phyloP scores from a whole-genome alignment of 2,888 invertebrate species.

The Meteorus cinctellus region DNA sequence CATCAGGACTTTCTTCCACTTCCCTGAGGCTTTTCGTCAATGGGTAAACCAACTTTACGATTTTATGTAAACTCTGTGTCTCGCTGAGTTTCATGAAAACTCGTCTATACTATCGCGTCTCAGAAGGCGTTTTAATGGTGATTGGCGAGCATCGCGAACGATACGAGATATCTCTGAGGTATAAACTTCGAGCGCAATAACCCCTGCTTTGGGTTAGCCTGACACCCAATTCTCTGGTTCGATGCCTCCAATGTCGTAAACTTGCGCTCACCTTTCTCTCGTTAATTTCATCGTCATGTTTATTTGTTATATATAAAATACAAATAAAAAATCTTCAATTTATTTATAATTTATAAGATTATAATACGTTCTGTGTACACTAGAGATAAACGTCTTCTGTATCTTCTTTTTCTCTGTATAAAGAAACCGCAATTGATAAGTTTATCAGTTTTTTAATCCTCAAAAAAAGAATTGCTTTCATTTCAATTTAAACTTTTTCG shows the following conservation, averaged over 20 bases:
- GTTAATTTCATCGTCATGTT: conserved; percentile 28
- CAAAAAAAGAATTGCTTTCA: too few species aligned
- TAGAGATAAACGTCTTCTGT: background rate
- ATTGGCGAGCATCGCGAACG: conserved; percentile 64
- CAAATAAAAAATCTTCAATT: conserved; percentile 9
- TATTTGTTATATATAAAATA: conserved; percentile 26
- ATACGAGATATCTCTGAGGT: conserved; percentile 57
- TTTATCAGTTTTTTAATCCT: too few species aligned
- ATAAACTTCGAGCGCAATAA: conserved; percentile 54
- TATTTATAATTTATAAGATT: background rate
- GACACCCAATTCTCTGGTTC: conserved; percentile 66
- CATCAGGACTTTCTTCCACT: conserved; percentile 32
- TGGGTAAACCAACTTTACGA: conserved; percentile 69
- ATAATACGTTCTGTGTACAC: background rate
- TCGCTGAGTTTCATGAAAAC: conserved; percentile 51
- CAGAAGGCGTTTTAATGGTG: conserved; percentile 68
- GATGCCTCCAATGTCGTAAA: conserved; percentile 56
- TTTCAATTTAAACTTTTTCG: too few species aligned
- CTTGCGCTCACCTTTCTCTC: conserved; percentile 31
- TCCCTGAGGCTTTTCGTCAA: conserved; percentile 56
- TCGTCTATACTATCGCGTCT: conserved; percentile 10
- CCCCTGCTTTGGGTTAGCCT: conserved; percentile 56
- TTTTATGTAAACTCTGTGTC: conserved; percentile 72
- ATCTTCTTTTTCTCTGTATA: too few species aligned
- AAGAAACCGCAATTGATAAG: too few species aligned